phyloP scores from a whole-genome alignment of 2,113 vertebrate species.

The Petrocephalus zakoni region DNA sequence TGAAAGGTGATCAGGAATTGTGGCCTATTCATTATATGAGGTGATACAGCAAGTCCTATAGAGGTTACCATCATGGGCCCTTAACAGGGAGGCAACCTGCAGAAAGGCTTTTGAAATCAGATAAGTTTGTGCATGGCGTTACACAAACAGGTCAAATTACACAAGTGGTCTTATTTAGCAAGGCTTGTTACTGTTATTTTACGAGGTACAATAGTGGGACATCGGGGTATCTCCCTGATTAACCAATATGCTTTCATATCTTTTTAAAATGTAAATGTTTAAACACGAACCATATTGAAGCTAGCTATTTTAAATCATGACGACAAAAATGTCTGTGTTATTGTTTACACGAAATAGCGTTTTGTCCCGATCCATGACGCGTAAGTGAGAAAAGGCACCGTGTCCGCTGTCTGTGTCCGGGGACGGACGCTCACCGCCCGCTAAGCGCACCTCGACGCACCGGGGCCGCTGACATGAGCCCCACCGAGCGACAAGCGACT shows the following conservation, averaged over 20 bases:
- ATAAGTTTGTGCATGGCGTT: background rate
- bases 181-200: background rate
- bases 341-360: background rate
- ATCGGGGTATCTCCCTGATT: background rate
- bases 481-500: background rate
- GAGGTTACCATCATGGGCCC: background rate
- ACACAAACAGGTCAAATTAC: background rate
- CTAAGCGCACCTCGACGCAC: background rate
- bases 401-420: background rate
- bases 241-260: background rate
- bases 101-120: background rate
- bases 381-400: background rate
- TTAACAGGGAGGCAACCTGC: background rate
- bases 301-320: background rate
- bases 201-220: background rate
- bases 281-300: background rate
- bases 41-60: background rate
- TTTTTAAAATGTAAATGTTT: background rate
- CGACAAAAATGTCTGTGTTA: background rate
- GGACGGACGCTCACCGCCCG: background rate
- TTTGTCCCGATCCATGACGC: background rate
- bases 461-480: background rate
- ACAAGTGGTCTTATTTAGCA: background rate
- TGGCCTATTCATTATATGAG: background rate
- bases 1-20: background rate